These are phyloP conservation scores for Taeniopygia guttata DNA, from an alignment of 2,797 vertebrate species.

Conservation along the genomic window DNA sequence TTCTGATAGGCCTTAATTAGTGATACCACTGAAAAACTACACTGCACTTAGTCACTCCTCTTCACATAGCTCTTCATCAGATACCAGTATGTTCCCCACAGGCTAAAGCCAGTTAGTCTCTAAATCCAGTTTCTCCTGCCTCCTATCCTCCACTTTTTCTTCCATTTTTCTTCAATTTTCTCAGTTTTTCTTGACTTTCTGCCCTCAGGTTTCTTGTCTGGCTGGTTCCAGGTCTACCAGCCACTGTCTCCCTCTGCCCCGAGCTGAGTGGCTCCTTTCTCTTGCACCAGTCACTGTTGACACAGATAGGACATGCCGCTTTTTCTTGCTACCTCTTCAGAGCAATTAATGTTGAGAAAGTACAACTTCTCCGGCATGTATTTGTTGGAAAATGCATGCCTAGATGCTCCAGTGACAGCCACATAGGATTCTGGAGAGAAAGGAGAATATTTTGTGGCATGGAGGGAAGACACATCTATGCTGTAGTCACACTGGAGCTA, in stretches of 20 bases:
- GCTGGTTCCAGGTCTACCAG: neutral
- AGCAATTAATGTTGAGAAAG: neutral
- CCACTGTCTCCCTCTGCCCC: neutral
- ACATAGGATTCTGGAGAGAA: neutral
- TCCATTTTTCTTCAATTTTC: too few relatives aligned
- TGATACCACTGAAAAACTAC: neutral
- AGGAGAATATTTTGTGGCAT: rapidly evolving
- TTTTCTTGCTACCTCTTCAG: neutral
- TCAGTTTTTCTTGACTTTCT: neutral
- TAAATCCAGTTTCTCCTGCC: neutral
- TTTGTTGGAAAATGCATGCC: neutral
- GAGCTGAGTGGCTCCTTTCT: neutral
- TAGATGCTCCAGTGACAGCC: neutral
- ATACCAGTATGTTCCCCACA: neutral
- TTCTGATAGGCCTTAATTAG: neutral
- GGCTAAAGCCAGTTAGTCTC: neutral
- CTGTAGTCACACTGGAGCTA: neutral
- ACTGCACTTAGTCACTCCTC: neutral
- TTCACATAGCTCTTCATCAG: neutral
- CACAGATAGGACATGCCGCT: neutral
- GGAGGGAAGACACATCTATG: neutral
- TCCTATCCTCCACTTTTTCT: neutral
- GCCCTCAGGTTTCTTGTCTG: neutral
- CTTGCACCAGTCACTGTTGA: neutral
- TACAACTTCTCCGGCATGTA: neutral